Evolutionary conservation across 2,888 invertebrate species (phyloP), one percentile per base, ranked within the genome.

Genomic region (Euphydryas editha): DNA sequence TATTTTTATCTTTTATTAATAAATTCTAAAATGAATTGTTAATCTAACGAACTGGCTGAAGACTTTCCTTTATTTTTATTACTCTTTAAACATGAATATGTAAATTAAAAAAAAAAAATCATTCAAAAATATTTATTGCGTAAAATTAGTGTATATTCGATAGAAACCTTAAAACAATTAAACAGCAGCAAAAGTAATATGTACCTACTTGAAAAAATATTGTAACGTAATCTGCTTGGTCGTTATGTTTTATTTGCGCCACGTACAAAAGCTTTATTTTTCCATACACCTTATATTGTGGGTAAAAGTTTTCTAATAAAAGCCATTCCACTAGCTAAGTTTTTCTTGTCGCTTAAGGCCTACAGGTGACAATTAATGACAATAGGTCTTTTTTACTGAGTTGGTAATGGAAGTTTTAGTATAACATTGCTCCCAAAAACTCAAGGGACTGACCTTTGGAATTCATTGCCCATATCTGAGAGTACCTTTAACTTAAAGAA

Each of bases 241-340:
- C 62, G 54, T 63, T 66, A 84, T 84, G 86, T 90, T 87, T 88
- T 90, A 91, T 92, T 90, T 90, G 84, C 79, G 76, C 81, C 91
- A 90, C 91, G 91, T 90, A 85, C 84, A 70, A 78, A 79, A 83
- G 84, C 84, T 90, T 87, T 88, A 87, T 90, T 89, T 90, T 86
- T 85, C 87, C 83, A 85, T 86, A 80, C 82, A 79, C 80, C 78
- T 77, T 78, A 81, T 83, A 83, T 81, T 75, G 76, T 73, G 79
- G 81, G 81, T 79, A 80, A 86, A 92, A 92, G 87, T 92, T 92
- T 92, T 92, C 90, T 88, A 92, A 92, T 92, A 92, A 92, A 90
- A 84, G 80, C 81, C 80, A 82, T 82, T 81, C 82, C 85, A 78
- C 86, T 86, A 85, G 85, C 81, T 82, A 85, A 87, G 84, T 86